Evolutionary conservation across 1,140 invertebrate species (phyloP).

Genomic region (Acromyrmex heyeri): DNA sequence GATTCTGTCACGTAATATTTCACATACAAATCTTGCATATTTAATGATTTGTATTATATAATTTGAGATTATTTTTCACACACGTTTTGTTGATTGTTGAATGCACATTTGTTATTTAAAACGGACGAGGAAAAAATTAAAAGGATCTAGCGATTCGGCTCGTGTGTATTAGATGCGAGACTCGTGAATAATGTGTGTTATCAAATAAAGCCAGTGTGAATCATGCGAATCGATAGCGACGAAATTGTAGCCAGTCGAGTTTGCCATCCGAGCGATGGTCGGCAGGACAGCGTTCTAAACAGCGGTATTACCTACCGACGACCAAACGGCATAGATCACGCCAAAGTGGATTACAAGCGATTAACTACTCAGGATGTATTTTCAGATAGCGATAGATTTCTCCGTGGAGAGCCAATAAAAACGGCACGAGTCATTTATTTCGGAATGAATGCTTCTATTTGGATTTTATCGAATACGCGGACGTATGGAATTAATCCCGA

Average conservation of each 20-base stretch:
- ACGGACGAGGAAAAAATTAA: not conserved
- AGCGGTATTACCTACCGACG: conserved; percentile 36
- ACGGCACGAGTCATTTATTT: conserved; percentile 23
- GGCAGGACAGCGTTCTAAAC: conserved; percentile 43
- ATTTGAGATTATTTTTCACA: not conserved
- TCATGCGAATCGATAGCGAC: conserved; percentile 36
- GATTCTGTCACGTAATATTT: not conserved
- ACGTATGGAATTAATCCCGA: no score
- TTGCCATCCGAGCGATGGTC: conserved; percentile 42
- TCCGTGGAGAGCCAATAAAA: conserved; percentile 48
- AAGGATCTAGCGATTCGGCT: not conserved
- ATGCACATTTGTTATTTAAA: not conserved
- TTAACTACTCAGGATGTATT: conserved; percentile 58
- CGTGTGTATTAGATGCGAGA: not conserved
- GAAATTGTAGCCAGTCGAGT: conserved; percentile 12
- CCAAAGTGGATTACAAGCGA: conserved; percentile 63
- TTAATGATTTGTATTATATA: not conserved
- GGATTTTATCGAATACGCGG: not conserved
- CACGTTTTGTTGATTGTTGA: not conserved
- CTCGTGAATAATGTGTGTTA: conserved; percentile 3
- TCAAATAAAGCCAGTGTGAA: not conserved
- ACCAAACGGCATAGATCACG: conserved; percentile 59
- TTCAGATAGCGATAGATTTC: conserved; percentile 57
- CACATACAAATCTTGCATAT: not conserved
- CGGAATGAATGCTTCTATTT: conserved; percentile 7